Evolutionary conservation across 2,113 vertebrate species (phyloP).

Genomic region (Eretmochelys imbricata): DNA sequence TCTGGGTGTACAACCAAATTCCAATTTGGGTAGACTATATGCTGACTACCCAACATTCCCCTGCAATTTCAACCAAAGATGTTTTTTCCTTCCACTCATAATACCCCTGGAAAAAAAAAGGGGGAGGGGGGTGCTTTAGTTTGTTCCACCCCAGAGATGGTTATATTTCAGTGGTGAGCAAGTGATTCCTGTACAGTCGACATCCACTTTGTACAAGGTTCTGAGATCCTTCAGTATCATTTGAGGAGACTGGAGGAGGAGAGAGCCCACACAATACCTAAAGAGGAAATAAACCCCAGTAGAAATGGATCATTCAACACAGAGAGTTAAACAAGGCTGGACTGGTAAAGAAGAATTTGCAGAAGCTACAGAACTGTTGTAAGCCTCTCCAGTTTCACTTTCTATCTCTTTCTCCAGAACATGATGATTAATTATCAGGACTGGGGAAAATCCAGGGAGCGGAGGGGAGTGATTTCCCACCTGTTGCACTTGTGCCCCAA

Average conservation of each 20-base stretch:
- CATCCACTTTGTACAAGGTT: too few relatives aligned
- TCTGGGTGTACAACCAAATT: neutral
- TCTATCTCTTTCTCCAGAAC: neutral
- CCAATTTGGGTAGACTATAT: neutral
- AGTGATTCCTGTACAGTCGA: neutral
- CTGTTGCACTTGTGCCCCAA: neutral
- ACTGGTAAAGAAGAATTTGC: neutral
- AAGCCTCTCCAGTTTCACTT: neutral
- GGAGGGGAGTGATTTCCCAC: neutral
- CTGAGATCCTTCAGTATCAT: neutral
- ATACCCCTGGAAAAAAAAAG: neutral
- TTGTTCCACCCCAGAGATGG: too few relatives aligned
- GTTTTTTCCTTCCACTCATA: neutral
- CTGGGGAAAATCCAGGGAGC: neutral
- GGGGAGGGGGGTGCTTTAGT: too few relatives aligned
- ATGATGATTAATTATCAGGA: neutral
- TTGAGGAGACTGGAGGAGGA: accelerated
- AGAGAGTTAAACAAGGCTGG: neutral
- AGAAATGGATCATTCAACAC: neutral
- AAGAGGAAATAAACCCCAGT: neutral
- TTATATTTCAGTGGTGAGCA: neutral
- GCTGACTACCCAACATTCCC: neutral
- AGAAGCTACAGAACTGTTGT: neutral
- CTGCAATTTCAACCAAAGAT: neutral
- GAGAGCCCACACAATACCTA: accelerated